Evolutionary conservation across 2,113 vertebrate species (phyloP).

Genomic region (Sinosuthora webbiana): DNA sequence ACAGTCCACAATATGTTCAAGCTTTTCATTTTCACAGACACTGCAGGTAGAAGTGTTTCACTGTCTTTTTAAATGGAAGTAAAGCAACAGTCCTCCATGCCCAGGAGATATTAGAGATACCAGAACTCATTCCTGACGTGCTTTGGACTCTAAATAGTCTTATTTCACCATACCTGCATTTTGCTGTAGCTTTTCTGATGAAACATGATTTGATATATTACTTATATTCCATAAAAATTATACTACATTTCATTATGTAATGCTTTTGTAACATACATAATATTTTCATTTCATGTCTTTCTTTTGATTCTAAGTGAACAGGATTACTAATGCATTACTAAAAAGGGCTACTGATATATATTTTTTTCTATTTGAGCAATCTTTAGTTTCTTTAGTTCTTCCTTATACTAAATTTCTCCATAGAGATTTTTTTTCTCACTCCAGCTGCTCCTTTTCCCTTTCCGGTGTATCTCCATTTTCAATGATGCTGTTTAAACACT

Average conservation of each 20-base stretch:
- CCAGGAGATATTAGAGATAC: background rate
- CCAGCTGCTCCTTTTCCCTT: background rate
- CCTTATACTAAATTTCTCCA: background rate
- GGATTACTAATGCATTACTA: background rate
- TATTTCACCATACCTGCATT: background rate
- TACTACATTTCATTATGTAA: background rate
- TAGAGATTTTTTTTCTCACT: background rate
- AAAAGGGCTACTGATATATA: background rate
- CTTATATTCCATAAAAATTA: background rate
- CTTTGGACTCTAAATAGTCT: background rate
- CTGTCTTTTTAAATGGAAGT: background rate
- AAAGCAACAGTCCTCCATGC: background rate
- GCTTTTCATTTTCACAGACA: background rate
- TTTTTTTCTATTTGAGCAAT: background rate
- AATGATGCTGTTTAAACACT: background rate
- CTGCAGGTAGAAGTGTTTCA: background rate
- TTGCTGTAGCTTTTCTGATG: background rate
- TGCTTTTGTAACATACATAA: background rate
- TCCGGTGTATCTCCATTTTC: background rate
- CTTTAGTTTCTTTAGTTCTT: background rate
- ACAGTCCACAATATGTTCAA: background rate
- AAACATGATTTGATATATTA: background rate
- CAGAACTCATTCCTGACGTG: background rate
- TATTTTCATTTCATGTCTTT: background rate
- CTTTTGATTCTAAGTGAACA: background rate